These are phyloP conservation scores for Ellobium chinense DNA, from an alignment of 2,888 invertebrate genomes.

Conservation along the genomic window DNA sequence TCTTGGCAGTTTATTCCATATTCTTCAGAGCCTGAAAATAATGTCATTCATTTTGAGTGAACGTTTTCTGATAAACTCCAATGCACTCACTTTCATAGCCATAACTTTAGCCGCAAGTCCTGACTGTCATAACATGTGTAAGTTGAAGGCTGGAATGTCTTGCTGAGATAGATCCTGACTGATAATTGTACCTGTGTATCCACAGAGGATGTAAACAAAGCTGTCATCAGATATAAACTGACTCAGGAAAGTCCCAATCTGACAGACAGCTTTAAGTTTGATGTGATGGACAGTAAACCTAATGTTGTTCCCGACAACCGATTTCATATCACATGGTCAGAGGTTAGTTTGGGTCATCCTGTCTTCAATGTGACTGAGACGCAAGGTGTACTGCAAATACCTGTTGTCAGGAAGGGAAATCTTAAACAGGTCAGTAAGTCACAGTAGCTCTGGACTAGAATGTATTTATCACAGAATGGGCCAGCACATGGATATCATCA, in stretches of 20 bases:
- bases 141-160: background rate
- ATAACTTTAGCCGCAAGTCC: too few relatives aligned
- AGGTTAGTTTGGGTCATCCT: slow-evolving; percentile 64
- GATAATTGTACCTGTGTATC: background rate
- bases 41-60: too few relatives aligned
- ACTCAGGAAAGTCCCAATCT: slow-evolving; percentile 56
- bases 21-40: too few relatives aligned
- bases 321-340: slow-evolving; percentile 75
- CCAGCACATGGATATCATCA: background rate
- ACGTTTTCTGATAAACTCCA: too few relatives aligned
- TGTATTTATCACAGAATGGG: background rate
- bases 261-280: slow-evolving; percentile 74
- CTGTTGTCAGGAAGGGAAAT: slow-evolving; percentile 70
- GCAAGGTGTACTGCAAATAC: slow-evolving; percentile 68
- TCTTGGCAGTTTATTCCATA: too few relatives aligned
- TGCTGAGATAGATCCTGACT: too few relatives aligned
- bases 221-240: slow-evolving; percentile 69
- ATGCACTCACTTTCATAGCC: too few relatives aligned
- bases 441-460: too few relatives aligned
- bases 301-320: slow-evolving; percentile 70
- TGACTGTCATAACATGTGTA: too few relatives aligned
- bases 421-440: slow-evolving; percentile 67
- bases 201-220: slow-evolving; percentile 73
- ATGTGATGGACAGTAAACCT: slow-evolving; percentile 71
- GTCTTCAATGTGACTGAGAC: slow-evolving; percentile 71